phyloP scores from a whole-genome alignment of 2,888 invertebrate species.

The Tanypteryx hageni region DNA sequence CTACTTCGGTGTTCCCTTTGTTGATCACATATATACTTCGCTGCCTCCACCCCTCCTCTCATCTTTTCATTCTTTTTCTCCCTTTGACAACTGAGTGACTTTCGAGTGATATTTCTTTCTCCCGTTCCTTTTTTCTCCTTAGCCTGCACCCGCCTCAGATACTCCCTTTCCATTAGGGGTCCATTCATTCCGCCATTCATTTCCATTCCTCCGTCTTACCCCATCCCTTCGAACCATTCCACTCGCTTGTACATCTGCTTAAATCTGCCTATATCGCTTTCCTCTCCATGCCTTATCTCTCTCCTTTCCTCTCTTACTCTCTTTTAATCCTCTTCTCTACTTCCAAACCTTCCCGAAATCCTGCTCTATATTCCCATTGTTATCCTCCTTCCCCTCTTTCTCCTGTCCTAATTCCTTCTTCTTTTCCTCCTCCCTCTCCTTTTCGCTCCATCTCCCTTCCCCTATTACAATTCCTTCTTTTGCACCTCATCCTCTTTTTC shows the following conservation, averaged over 20 bases:
- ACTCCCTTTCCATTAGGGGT: constrained; percentile 6
- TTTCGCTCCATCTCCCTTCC: background rate
- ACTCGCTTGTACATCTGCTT: background rate
- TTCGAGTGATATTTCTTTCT: background rate
- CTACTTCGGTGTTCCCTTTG: background rate
- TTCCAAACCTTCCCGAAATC: no score
- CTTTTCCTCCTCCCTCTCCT: background rate
- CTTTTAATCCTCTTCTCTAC: background rate
- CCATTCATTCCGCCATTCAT: constrained; percentile 25
- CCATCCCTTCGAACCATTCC: background rate
- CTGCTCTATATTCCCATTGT: no score
- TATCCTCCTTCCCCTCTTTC: background rate
- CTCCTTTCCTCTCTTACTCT: background rate
- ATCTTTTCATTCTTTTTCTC: background rate
- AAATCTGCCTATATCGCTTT: no score
- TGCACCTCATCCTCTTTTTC: background rate
- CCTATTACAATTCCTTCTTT: background rate
- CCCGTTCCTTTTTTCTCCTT: background rate
- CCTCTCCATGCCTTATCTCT: background rate
- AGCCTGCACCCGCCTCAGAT: background rate
- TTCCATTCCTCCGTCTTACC: background rate
- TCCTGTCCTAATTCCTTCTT: background rate
- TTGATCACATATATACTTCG: background rate
- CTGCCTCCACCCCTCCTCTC: background rate
- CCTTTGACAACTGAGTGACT: constrained; percentile 8